These are phyloP conservation scores for Allobates femoralis DNA, from an alignment of 2,797 vertebrate species.

Conservation along the genomic window DNA sequence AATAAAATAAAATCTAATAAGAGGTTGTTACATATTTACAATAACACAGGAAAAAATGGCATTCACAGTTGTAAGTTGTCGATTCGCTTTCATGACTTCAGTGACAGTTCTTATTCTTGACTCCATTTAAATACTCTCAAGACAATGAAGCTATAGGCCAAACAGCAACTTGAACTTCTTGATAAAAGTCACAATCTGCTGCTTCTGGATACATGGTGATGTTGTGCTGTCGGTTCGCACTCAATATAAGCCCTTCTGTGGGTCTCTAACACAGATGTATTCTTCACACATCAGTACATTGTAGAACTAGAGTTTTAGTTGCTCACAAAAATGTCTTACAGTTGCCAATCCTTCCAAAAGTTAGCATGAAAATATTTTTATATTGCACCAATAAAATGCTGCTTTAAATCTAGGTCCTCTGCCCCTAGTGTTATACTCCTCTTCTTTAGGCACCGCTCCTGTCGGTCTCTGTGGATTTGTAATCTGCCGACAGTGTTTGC, in stretches of 20 bases:
- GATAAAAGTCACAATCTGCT: constrained; percentile 21
- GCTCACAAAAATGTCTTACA: background rate
- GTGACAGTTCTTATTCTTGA: background rate
- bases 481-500: no score
- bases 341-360: background rate
- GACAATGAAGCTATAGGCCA: constrained; percentile 7
- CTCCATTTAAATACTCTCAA: background rate
- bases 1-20: background rate
- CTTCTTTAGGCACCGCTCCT: no score
- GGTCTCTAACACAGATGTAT: constrained; percentile 12
- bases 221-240: background rate
- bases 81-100: background rate
- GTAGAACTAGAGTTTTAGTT: background rate
- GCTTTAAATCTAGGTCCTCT: no score
- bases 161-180: background rate
- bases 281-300: constrained; percentile 29
- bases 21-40: background rate
- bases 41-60: background rate
- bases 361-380: background rate
- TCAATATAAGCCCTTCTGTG: constrained; percentile 2
- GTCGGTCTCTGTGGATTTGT: no score
- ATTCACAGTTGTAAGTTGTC: no score
- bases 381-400: no score
- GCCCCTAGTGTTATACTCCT: no score
- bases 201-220: background rate